These are phyloP conservation scores for Aspidoscelis tigris DNA, from an alignment of 2,113 vertebrate species.

Conservation along the genomic window DNA sequence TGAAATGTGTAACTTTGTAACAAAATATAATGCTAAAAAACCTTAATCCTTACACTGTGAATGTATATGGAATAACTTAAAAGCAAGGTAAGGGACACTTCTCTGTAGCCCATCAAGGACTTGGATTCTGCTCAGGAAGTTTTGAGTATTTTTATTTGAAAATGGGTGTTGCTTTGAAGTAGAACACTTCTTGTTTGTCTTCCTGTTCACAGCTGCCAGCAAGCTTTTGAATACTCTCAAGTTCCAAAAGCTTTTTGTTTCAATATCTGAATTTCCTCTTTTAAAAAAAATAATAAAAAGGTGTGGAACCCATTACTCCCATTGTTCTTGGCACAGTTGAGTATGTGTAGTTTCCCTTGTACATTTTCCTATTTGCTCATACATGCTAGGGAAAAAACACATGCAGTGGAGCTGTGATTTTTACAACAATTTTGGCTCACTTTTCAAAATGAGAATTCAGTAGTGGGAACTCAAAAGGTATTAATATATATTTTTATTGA, in stretches of 20 bases:
- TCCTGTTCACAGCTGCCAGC: conserved; percentile 51
- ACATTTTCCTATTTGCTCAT: not conserved
- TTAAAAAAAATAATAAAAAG: conserved; percentile 25
- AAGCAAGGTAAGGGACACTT: not conserved
- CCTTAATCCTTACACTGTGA: not conserved
- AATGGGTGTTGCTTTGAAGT: conserved; percentile 55
- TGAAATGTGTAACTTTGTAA: not conserved
- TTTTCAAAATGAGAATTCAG: too few relatives aligned
- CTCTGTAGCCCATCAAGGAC: not conserved
- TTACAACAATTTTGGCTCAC: too few relatives aligned
- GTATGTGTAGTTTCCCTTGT: not conserved
- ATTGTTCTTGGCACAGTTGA: not conserved
- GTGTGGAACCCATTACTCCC: not conserved
- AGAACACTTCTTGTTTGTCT: conserved; percentile 42
- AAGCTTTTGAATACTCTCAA: fast-evolving
- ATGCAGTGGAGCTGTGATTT: too few relatives aligned
- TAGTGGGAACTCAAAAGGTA: too few relatives aligned
- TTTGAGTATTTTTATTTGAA: conserved; percentile 21
- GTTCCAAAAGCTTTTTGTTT: not conserved
- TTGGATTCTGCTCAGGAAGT: fast-evolving
- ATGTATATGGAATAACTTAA: conserved; percentile 6
- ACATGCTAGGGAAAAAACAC: too few relatives aligned
- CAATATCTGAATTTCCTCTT: conserved; percentile 46
- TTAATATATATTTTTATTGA: too few relatives aligned
- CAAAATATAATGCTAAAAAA: not conserved